These are phyloP conservation scores for Diceros bicornis DNA, from an alignment of 2,797 vertebrate species.

Conservation along the genomic window DNA sequence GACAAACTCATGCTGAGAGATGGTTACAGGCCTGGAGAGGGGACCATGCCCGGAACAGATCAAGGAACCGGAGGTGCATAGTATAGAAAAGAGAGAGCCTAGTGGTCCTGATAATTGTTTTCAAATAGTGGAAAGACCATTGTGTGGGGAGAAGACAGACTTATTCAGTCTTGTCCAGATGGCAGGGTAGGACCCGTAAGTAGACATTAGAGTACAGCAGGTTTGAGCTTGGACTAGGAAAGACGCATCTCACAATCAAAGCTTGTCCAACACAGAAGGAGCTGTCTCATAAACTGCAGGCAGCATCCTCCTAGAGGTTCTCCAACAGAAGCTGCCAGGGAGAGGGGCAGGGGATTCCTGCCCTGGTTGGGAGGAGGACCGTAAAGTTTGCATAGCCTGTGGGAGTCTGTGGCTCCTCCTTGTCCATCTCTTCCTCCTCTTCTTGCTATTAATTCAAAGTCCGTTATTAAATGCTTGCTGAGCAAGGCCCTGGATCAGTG, in stretches of 20 bases:
- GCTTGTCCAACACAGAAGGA: neutral
- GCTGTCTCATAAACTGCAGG: neutral
- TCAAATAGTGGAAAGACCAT: conserved; percentile 4
- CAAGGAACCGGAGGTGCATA: neutral
- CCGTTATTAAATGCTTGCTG: neutral
- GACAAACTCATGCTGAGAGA: conserved; percentile 41
- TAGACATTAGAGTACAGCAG: neutral
- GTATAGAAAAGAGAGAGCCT: neutral
- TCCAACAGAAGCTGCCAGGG: neutral
- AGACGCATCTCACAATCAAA: neutral
- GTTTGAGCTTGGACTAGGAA: neutral
- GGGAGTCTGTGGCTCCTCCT: neutral
- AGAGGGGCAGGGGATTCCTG: neutral
- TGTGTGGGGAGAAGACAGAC: neutral
- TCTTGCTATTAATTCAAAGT: neutral
- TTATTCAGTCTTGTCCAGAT: conserved; percentile 45
- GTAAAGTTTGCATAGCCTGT: too few species aligned
- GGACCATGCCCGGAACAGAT: neutral
- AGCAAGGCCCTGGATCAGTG: neutral
- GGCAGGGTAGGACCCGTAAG: neutral
- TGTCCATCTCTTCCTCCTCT: neutral
- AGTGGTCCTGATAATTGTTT: conserved; percentile 25
- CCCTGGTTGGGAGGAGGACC: neutral
- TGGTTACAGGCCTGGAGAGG: neutral
- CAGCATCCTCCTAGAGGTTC: neutral